These are phyloP conservation scores for Rhinella marina DNA, from an alignment of 2,797 vertebrate species.

Conservation along the genomic window DNA sequence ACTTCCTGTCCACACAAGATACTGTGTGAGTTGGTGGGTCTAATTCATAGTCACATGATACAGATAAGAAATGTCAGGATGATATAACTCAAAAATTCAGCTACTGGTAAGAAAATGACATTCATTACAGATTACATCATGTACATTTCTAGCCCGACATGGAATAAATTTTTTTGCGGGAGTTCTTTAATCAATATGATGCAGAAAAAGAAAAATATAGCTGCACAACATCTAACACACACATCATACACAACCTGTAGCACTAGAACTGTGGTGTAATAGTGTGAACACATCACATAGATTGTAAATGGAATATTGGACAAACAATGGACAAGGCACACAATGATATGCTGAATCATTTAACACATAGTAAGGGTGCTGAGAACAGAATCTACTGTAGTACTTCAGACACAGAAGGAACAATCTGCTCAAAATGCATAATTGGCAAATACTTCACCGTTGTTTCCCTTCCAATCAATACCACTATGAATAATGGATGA, in stretches of 20 bases:
- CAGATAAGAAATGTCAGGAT: no score
- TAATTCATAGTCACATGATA: no score
- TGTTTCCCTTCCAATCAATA: slow-evolving; percentile 26
- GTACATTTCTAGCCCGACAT: no score
- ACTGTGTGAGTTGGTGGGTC: no score
- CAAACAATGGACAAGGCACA: neutral
- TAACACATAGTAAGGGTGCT: neutral
- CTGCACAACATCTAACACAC: neutral
- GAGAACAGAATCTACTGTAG: neutral
- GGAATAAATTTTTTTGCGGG: no score
- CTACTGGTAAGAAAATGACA: no score
- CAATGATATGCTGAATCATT: slow-evolving; percentile 23
- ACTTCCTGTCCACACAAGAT: no score
- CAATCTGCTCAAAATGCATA: slow-evolving; percentile 15
- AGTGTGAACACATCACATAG: neutral
- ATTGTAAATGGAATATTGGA: neutral
- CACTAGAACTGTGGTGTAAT: neutral
- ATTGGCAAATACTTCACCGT: slow-evolving; percentile 35
- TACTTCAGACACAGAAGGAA: slow-evolving; percentile 12
- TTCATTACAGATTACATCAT: no score
- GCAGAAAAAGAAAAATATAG: neutral
- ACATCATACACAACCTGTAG: neutral
- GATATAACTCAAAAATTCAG: no score
- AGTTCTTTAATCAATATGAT: no score
- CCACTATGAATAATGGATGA: slow-evolving; percentile 41